These are phyloP conservation scores for Cirrhinus molitorella DNA, from an alignment of 2,797 vertebrate genomes.

Conservation along the genomic window DNA sequence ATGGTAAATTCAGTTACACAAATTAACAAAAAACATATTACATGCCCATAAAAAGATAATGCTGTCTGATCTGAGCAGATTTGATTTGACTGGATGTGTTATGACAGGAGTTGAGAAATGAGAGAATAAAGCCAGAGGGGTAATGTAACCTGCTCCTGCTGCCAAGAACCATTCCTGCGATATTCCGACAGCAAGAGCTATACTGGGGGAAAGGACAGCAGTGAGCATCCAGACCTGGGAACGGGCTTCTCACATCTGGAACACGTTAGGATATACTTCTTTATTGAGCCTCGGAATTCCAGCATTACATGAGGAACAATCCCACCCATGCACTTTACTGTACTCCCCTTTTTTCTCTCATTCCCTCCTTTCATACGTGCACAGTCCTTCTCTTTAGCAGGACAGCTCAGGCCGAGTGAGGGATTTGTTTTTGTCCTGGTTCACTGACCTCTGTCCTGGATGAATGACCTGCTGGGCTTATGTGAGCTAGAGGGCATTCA, in stretches of 20 bases:
- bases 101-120: conserved; percentile 62
- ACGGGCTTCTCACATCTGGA: conserved; percentile 69
- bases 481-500: conserved; percentile 57
- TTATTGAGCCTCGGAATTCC: conserved; percentile 63
- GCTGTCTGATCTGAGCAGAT: conserved; percentile 54
- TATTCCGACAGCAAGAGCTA: conserved; percentile 56
- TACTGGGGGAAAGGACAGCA: conserved; percentile 63
- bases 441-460: conserved; percentile 57
- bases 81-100: conserved; percentile 61
- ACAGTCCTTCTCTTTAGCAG: conserved; percentile 22
- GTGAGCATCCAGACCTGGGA: conserved; percentile 52
- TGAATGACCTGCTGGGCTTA: conserved; percentile 54
- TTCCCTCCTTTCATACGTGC: conserved; percentile 11
- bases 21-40: conserved; percentile 46
- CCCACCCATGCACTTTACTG: conserved; percentile 57
- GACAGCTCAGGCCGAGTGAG: conserved; percentile 24
- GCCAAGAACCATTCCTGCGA: conserved; percentile 60
- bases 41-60: conserved; percentile 54
- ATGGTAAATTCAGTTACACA: conserved; percentile 42
- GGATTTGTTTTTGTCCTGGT: conserved; percentile 35
- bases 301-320: conserved; percentile 61
- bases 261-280: conserved; percentile 66
- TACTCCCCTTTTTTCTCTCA: conserved; percentile 21
- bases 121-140: conserved; percentile 64
- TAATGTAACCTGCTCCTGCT: conserved; percentile 22